Conservation (phyloP, 2,888 invertebrate species). For the Drosophila picticornis region DNA sequence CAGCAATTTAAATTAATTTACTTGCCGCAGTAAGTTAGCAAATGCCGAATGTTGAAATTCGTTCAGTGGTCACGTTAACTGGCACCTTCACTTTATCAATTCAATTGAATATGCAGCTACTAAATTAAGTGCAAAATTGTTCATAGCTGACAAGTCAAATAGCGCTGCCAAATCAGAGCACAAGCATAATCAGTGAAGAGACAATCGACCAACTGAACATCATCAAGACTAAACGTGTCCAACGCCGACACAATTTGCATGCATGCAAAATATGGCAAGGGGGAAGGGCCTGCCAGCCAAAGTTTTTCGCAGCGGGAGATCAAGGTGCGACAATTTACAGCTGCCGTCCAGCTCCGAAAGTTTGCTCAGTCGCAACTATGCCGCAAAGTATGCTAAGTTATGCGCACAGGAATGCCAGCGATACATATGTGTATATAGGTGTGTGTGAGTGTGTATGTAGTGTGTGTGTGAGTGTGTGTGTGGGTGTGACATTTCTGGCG, state of each 20-base stretch:
- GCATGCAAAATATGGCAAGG: not conserved
- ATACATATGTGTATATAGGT: not conserved
- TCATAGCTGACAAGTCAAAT: conserved; percentile 47
- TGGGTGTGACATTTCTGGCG: conserved; percentile 53
- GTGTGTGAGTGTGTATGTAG: conserved; percentile 7
- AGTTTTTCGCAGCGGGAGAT: conserved; percentile 21
- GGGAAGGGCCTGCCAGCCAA: not conserved
- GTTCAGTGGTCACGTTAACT: conserved; percentile 22
- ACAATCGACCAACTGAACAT: conserved; percentile 66
- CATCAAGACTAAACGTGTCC: conserved; percentile 62
- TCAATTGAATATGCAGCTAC: conserved; percentile 38
- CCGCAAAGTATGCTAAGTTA: conserved; percentile 77
- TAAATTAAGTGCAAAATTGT: conserved; percentile 61
- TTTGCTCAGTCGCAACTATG: conserved; percentile 72
- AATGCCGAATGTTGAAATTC: not conserved
- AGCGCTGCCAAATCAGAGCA: conserved; percentile 16
- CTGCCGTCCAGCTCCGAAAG: conserved; percentile 50
- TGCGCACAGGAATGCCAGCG: conserved; percentile 51
- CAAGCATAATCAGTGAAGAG: conserved; percentile 61
- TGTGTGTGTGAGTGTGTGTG: conserved; percentile 1
- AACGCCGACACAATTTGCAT: conserved; percentile 62
- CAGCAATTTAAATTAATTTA: conserved; percentile 51
- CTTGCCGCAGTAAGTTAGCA: conserved; percentile 10
- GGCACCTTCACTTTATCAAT: conserved; percentile 42
- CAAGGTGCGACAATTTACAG: conserved; percentile 52